These are phyloP conservation scores for Myathropa florea DNA, from an alignment of 2,888 invertebrate species.

Conservation along the genomic window DNA sequence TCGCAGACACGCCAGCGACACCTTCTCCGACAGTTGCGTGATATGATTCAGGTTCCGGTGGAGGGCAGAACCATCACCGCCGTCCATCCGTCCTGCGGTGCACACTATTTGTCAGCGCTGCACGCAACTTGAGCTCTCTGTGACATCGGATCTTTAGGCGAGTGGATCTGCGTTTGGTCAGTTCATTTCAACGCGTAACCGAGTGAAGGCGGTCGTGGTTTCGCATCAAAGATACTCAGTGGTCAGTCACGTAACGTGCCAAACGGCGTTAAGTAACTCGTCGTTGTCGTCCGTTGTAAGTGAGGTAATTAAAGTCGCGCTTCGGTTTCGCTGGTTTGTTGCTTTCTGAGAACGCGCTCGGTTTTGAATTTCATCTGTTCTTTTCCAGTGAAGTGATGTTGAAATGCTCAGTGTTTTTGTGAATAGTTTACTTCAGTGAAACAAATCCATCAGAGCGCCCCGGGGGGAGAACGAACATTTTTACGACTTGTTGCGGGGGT, in stretches of 20 bases:
- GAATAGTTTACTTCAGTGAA: slow-evolving; percentile 24
- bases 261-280: slow-evolving; percentile 42
- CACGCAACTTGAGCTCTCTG: slow-evolving; percentile 50
- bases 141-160: slow-evolving; percentile 28
- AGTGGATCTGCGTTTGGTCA: slow-evolving; percentile 49
- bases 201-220: slow-evolving; percentile 49
- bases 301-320: slow-evolving; percentile 51
- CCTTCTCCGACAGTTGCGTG: slow-evolving; percentile 12
- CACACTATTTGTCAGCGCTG: slow-evolving; percentile 15
- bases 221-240: slow-evolving; percentile 12
- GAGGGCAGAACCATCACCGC: too few relatives aligned
- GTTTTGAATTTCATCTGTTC: slow-evolving; percentile 19
- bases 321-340: background rate
- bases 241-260: slow-evolving; percentile 21
- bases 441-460: background rate
- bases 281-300: slow-evolving; percentile 15
- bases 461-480: background rate
- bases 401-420: background rate
- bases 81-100: background rate
- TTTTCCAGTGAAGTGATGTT: background rate
- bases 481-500: background rate
- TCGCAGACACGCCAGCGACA: slow-evolving; percentile 8
- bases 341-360: background rate
- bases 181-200: slow-evolving; percentile 55
- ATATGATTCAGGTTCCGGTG: background rate